A percentile compares a stretch with the other conserved stretches of the same genome.
Evolutionary conservation across 2,113 vertebrate species (phyloP).

Genomic region (Dolichallabes microphthalmus): DNA sequence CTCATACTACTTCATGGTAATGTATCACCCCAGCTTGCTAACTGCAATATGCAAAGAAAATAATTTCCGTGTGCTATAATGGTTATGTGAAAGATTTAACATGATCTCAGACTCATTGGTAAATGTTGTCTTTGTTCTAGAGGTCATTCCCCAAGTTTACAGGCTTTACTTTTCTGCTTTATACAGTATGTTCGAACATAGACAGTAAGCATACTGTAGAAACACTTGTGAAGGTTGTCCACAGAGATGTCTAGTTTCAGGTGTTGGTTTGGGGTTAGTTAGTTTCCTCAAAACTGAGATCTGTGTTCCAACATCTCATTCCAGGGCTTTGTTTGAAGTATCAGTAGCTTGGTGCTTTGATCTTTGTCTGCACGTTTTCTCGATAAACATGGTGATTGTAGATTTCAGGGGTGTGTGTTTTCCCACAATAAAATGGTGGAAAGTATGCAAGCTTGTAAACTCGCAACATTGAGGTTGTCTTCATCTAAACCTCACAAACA

Average conservation of each 20-base stretch:
- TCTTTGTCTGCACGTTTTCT: not conserved
- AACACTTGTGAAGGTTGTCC: not conserved
- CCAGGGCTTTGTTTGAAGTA: not conserved
- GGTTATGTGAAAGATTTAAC: too few species aligned
- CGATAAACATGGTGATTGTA: not conserved
- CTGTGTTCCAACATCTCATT: not conserved
- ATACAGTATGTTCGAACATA: not conserved
- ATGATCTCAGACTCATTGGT: not conserved
- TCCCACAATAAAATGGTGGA: not conserved
- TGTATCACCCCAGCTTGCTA: too few species aligned
- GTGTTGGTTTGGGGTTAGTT: not conserved
- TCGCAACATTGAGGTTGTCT: not conserved
- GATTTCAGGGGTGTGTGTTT: not conserved
- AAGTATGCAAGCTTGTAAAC: not conserved
- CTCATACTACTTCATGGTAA: too few species aligned
- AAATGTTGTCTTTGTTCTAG: not conserved
- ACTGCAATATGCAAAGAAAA: too few species aligned
- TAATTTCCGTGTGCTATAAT: too few species aligned
- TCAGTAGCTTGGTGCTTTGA: not conserved
- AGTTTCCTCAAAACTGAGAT: not conserved
- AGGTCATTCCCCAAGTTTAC: not conserved
- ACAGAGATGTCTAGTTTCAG: not conserved
- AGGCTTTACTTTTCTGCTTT: not conserved
- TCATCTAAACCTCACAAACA: not conserved
- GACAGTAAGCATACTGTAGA: not conserved